Evolutionary conservation across 1,140 invertebrate species (phyloP).

Genomic region (roundworm (Caenorhabditis elegans)): WBcel235 BX284604.4:838001-838500

Average conservation of each 20-base stretch:
- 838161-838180: neutral
- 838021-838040: no score
- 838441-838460: conserved; percentile 44
- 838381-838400: neutral
- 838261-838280: neutral
- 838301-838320: no score
- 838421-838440: conserved; percentile 51
- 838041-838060: neutral
- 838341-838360: neutral
- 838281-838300: neutral
- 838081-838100: no score
- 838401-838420: conserved; percentile 36
- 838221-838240: neutral
- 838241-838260: neutral
- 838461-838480: conserved; percentile 37
- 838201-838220: neutral
- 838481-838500: conserved; percentile 6
- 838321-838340: no score
- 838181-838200: neutral
- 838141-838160: neutral
- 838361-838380: no score
- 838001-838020: no score
- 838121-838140: no score
- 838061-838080: neutral
- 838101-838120: no score